Evolutionary conservation across 2,797 vertebrate genomes (phyloP), one percentile per base, ranked within the genome.

Genomic region (Gymnodraco acuticeps): DNA sequence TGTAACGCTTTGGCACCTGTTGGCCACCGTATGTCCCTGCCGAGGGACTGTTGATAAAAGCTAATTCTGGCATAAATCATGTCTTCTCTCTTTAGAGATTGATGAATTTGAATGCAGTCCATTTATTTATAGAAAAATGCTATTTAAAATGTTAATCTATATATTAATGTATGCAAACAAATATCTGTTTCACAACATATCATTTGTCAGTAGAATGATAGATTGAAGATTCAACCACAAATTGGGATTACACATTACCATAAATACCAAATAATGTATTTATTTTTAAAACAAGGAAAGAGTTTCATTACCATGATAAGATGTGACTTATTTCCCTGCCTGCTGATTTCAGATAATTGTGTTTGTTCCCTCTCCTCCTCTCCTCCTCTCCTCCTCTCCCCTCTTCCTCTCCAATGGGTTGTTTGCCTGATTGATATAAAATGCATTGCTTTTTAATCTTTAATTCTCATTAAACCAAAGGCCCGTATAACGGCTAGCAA

Each of bases 391-490:
- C 27, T 27, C 23, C 3, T 27, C 23, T 3, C 23, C 23, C 20
- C 33, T 19, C 51, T 70, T 73, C 48, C 48, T 59, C 58, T 87
- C 81, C 78, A 70, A 19, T 73, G 79, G 75, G 83, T 70, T 91
- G 75, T 87, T 90, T 89, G 71, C 64, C 55, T 85, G 85, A 87
- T 88, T 91, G 75, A 90, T 92, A 80, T 88, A 87, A 91, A 92
- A 91, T 87, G 86, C 86, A 83, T 88, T 88, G 83, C 87, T 78
- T 87, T 89, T 88, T 74, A 89, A 92, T 93, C 86, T 90, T 92
- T 87, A 91, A 84, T 92, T 90, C 86, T 92, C 90, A 93, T 93
- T 93, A 90, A 87, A 80, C 73, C 12, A 60, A 84, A 67, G 63
- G 79, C 67, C 72, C 56, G 19, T 70, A 72, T 85, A 86, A 79